phyloP scores from a whole-genome alignment of 2,797 vertebrate genomes.

The Orestias chungarensis region DNA sequence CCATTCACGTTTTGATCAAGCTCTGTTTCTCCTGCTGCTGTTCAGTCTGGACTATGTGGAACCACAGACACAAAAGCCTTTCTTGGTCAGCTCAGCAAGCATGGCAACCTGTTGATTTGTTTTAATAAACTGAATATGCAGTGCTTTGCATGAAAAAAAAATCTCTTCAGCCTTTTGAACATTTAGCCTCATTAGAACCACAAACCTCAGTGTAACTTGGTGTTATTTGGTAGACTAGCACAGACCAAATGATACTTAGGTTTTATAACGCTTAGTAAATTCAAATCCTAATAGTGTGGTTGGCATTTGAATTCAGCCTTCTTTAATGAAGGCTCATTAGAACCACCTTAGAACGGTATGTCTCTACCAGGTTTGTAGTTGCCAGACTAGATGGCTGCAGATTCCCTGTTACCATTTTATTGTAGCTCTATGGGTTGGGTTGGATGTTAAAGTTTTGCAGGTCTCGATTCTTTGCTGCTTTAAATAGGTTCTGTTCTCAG shows the following conservation, averaged over 20 bases:
- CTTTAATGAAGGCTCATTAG: not conserved
- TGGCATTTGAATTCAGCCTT: not conserved
- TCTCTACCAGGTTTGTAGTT: not conserved
- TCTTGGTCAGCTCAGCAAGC: constrained; percentile 30
- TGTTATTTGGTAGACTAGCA: not conserved
- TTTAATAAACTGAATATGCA: not conserved
- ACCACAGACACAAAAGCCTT: constrained; percentile 30
- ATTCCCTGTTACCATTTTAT: not conserved
- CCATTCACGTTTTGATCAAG: constrained; percentile 1
- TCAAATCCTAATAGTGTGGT: not conserved
- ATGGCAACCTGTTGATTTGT: constrained; percentile 62
- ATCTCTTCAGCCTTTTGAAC: not conserved
- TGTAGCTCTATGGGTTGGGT: not conserved
- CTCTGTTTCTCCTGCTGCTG: constrained; percentile 9
- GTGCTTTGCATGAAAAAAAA: not conserved
- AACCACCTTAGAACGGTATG: not conserved
- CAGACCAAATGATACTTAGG: not conserved
- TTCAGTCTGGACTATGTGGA: constrained; percentile 26
- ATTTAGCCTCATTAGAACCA: not conserved
- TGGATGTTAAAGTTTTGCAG: not conserved
- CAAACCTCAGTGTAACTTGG: not conserved
- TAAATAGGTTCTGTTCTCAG: not conserved
- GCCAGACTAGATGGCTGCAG: not conserved
- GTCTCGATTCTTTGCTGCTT: not conserved
- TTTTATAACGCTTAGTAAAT: not conserved